Percentiles rank a stretch among this genome's conserved stretches.
phyloP scores from a whole-genome alignment of 2,888 invertebrate genomes.

The Ptychoptera contaminata region DNA sequence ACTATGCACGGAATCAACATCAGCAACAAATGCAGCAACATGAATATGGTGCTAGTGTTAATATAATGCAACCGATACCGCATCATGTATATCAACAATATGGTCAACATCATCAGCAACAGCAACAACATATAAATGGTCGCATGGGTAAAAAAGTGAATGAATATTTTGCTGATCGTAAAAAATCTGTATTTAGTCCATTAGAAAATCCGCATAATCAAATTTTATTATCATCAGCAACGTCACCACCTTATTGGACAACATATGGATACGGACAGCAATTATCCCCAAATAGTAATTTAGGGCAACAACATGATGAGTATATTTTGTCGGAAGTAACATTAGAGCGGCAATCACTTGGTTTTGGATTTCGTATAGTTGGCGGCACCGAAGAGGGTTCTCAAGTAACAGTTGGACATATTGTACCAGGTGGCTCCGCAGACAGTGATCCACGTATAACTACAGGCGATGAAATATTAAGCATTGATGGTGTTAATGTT shows the following conservation, averaged over 20 bases:
- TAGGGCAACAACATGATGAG: constrained; percentile 12
- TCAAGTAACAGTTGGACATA: constrained; percentile 91
- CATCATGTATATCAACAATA: constrained; percentile 8
- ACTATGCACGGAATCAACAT: constrained; percentile 18
- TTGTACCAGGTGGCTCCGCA: constrained; percentile 91
- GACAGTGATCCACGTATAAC: constrained; percentile 79
- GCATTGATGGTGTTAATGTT: constrained; percentile 77
- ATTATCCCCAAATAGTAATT: background rate
- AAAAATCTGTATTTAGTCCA: constrained; percentile 23
- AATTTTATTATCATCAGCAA: too few species aligned
- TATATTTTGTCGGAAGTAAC: constrained; percentile 39
- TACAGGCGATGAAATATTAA: constrained; percentile 86
- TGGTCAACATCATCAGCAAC: constrained; percentile 4
- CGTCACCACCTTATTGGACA: constrained; percentile 10
- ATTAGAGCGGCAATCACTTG: constrained; percentile 75
- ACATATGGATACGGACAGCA: constrained; percentile 14
- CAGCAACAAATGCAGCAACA: constrained; percentile 10
- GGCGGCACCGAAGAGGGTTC: constrained; percentile 97
- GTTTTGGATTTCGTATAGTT: constrained; percentile 96
- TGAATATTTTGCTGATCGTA: constrained; percentile 26
- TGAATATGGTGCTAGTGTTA: too few species aligned
- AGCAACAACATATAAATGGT: constrained; percentile 10
- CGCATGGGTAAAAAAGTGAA: constrained; percentile 17
- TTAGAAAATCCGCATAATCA: constrained; percentile 14
- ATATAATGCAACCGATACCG: constrained; percentile 10